phyloP scores from a whole-genome alignment of 2,113 vertebrate genomes.

The Neolamprologus hecqui region DNA sequence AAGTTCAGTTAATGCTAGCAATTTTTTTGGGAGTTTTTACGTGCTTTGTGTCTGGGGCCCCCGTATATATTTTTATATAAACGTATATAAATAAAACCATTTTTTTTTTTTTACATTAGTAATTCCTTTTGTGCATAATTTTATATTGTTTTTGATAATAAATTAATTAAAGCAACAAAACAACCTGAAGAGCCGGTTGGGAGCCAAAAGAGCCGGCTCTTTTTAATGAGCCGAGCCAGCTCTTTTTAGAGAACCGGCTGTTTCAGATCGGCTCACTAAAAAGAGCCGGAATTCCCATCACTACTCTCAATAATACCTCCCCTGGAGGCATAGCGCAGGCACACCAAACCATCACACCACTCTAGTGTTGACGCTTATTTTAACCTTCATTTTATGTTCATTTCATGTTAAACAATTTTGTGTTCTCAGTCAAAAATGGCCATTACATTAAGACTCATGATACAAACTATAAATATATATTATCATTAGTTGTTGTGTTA shows the following conservation, averaged over 20 bases:
- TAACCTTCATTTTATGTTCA: background rate
- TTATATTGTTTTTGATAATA: background rate
- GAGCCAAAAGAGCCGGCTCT: background rate
- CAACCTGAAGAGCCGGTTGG: background rate
- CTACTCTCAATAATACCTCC: background rate
- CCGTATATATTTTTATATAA: background rate
- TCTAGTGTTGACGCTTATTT: background rate
- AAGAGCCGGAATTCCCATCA: background rate
- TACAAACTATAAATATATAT: background rate
- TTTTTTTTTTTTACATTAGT: background rate
- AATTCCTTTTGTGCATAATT: background rate
- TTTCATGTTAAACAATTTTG: background rate
- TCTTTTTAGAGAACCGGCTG: background rate
- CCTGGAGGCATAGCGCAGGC: background rate
- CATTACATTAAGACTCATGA: background rate
- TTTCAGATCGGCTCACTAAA: background rate
- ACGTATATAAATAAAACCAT: background rate
- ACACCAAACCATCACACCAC: background rate
- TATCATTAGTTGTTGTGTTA: background rate
- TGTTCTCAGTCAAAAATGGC: background rate
- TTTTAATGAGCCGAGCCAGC: too few relatives aligned
- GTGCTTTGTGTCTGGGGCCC: background rate
- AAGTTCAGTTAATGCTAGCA: too few relatives aligned
- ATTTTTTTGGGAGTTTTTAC: background rate
- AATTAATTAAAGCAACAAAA: background rate